Evolutionary conservation across 2,797 vertebrate genomes (phyloP).

Genomic region (Halcyon badia): DNA sequence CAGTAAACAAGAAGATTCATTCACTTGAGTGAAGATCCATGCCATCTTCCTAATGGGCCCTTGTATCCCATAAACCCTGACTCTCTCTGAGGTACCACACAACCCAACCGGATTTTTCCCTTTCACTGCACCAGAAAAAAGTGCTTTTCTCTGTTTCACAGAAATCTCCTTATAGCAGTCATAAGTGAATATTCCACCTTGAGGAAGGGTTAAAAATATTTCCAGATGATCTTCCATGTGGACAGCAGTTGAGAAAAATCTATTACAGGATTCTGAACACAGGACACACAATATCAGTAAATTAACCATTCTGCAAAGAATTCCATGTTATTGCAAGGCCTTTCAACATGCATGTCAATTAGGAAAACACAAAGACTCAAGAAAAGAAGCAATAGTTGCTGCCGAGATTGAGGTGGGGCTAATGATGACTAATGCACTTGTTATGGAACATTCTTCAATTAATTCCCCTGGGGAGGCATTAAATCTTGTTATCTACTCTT

Average conservation of each 20-base stretch:
- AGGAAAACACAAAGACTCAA: not conserved
- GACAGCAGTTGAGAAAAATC: not conserved
- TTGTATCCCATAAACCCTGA: not conserved
- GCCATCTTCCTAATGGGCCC: not conserved
- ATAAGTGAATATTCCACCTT: not conserved
- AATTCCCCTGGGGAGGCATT: not conserved
- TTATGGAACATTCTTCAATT: slow-evolving; percentile 39
- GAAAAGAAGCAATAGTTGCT: slow-evolving; percentile 29
- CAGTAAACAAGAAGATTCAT: not conserved
- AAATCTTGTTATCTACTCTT: slow-evolving; percentile 56
- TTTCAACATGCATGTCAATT: not conserved
- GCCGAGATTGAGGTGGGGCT: not conserved
- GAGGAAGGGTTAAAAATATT: slow-evolving; percentile 8
- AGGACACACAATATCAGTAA: not conserved
- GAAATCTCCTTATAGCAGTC: not conserved
- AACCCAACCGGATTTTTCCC: not conserved
- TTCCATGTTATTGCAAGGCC: not conserved
- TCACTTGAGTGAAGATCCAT: not conserved
- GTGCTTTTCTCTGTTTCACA: not conserved
- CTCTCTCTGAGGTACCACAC: not conserved
- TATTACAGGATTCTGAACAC: not conserved
- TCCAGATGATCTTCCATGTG: not conserved
- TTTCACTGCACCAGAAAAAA: not conserved
- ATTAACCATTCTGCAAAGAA: not conserved
- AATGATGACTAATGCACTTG: slow-evolving; percentile 56